phyloP scores from a whole-genome alignment of 1,140 invertebrate species.

The Lysiphlebus fabarum region DNA sequence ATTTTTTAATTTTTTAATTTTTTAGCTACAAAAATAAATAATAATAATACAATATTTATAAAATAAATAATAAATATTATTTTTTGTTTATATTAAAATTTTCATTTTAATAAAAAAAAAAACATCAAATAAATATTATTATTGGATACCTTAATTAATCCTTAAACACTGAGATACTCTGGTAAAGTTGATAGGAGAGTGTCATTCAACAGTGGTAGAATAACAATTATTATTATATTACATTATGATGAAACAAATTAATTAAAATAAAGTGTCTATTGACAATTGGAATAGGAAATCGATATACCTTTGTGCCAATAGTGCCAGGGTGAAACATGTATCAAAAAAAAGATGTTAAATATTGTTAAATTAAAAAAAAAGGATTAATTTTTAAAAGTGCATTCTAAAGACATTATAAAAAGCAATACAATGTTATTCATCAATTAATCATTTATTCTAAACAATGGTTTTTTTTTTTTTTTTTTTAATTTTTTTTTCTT shows the following conservation, averaged over 20 bases:
- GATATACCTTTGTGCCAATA: no score
- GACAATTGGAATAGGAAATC: no score
- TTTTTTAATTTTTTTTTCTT: constrained; percentile 38
- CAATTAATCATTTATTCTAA: constrained; percentile 57
- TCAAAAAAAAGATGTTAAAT: no score
- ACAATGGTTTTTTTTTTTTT: constrained; percentile 47
- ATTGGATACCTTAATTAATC: constrained; percentile 23
- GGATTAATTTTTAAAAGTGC: constrained; percentile 3
- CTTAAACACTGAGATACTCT: constrained; percentile 20
- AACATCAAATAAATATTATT: constrained; percentile 12
- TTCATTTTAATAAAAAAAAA: background rate
- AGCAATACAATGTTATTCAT: constrained; percentile 40
- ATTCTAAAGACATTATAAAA: background rate
- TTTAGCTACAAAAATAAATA: background rate
- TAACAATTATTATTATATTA: constrained; percentile 2
- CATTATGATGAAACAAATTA: no score
- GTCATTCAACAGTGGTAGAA: constrained; percentile 10
- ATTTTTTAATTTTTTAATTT: background rate
- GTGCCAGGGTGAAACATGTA: no score
- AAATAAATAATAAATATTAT: constrained; percentile 19
- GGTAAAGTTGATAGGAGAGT: constrained; percentile 9
- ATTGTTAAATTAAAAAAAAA: background rate
- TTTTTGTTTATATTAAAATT: background rate
- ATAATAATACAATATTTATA: constrained; percentile 32
- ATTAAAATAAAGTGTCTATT: no score